A percentile compares a stretch with the other conserved stretches of the same genome.
Conservation (phyloP, 2,888 invertebrate genomes). For the Drosophila barbarae region DNA sequence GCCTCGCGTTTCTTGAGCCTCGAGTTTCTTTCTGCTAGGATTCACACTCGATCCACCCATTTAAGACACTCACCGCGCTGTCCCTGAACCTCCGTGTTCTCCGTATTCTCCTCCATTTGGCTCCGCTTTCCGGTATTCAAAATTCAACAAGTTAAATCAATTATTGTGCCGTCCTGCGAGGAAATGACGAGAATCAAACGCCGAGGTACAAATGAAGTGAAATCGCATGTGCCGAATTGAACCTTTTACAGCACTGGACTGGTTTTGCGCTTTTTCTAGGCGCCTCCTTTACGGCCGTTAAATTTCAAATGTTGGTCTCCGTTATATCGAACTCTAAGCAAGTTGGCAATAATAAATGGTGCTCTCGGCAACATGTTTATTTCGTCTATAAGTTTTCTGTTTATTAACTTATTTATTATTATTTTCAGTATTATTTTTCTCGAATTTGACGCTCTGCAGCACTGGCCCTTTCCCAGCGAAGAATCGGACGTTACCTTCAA, state of each 20-base stretch:
- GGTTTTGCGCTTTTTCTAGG: slow-evolving; percentile 4
- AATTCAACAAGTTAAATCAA: not conserved
- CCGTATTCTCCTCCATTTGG: slow-evolving; percentile 36
- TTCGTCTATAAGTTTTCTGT: accelerated
- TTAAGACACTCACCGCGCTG: slow-evolving; percentile 33
- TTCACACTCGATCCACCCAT: not conserved
- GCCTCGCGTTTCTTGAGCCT: slow-evolving; percentile 1
- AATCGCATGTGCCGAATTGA: slow-evolving; percentile 11
- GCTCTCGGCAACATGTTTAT: not conserved
- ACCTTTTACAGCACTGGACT: slow-evolving; percentile 12
- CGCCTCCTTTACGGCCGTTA: slow-evolving; percentile 9
- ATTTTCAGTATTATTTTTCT: not conserved
- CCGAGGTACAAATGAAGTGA: slow-evolving; percentile 2
- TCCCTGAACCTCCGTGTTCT: slow-evolving; percentile 27
- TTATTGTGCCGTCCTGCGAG: slow-evolving; percentile 1
- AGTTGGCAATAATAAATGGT: not conserved
- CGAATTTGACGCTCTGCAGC: not conserved
- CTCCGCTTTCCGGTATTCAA: not conserved
- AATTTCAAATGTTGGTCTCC: not conserved
- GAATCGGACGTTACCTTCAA: slow-evolving; percentile 6
- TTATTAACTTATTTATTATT: not conserved
- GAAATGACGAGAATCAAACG: slow-evolving; percentile 4
- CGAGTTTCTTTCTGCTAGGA: slow-evolving; percentile 1
- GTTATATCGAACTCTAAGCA: not conserved
- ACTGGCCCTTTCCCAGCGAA: not conserved